phyloP scores from a whole-genome alignment of 2,797 vertebrate genomes.

The Poliocrania exsul region DNA sequence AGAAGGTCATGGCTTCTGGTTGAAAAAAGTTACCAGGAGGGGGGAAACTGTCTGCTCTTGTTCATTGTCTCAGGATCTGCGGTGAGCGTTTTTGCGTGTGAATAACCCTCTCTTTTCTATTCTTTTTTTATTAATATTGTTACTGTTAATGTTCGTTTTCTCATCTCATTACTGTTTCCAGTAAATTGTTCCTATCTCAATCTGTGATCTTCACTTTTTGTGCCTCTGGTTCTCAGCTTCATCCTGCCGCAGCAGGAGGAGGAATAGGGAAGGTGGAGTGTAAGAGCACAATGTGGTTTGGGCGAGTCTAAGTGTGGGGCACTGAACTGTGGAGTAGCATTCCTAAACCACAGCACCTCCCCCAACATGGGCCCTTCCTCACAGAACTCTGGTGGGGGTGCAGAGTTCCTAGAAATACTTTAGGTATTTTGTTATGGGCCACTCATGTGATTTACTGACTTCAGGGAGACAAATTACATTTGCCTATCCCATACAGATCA shows the following conservation, averaged over 20 bases:
- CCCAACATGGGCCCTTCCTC: fast-evolving
- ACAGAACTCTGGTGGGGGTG: background rate
- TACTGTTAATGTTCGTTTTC: background rate
- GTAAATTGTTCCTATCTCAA: background rate
- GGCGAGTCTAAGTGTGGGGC: background rate
- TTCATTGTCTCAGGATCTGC: background rate
- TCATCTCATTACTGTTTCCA: background rate
- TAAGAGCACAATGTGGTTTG: background rate
- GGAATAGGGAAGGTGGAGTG: background rate
- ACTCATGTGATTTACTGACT: background rate
- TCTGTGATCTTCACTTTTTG: background rate
- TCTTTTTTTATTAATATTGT: background rate
- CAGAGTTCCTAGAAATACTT: background rate
- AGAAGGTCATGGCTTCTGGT: background rate
- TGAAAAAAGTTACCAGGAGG: background rate
- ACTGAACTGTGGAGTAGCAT: background rate
- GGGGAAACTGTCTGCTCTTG: background rate
- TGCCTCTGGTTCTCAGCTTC: background rate
- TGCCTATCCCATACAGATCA: background rate
- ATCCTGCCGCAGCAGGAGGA: fast-evolving
- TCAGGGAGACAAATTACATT: background rate
- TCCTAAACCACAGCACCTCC: background rate
- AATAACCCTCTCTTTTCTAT: background rate
- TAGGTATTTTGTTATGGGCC: background rate
- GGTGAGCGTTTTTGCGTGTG: background rate